phyloP scores from a whole-genome alignment of 2,888 invertebrate genomes.

The Cephus pulcher region DNA sequence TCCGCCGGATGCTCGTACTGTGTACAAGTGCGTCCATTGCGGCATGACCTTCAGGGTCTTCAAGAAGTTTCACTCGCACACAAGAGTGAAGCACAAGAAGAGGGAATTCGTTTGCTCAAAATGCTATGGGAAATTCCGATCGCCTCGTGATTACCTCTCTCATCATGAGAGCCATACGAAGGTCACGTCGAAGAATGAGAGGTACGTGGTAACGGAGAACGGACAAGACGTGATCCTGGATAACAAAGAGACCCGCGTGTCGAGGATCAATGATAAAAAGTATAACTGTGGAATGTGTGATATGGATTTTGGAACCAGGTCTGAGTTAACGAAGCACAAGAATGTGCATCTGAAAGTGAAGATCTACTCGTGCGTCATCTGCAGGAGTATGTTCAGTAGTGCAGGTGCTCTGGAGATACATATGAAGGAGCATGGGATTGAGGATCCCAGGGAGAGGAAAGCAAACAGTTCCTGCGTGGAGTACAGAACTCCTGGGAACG shows the following conservation, averaged over 20 bases:
- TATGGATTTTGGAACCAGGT: conserved; percentile 72
- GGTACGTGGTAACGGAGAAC: not conserved
- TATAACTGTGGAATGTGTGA: conserved; percentile 74
- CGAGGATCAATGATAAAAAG: conserved; percentile 15
- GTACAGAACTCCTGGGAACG: conserved; percentile 31
- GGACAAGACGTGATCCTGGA: conserved; percentile 10
- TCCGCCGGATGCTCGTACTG: conserved; percentile 43
- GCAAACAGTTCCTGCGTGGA: conserved; percentile 46
- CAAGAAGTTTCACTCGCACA: conserved; percentile 56
- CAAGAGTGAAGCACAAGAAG: conserved; percentile 47
- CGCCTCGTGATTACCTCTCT: conserved; percentile 68
- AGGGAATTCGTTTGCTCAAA: conserved; percentile 67
- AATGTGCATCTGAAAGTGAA: conserved; percentile 76
- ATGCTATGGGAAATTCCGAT: conserved; percentile 67
- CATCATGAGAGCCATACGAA: conserved; percentile 57
- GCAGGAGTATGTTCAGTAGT: conserved; percentile 73
- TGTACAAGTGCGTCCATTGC: conserved; percentile 56
- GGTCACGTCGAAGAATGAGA: not conserved
- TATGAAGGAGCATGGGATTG: conserved; percentile 60
- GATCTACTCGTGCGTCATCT: conserved; percentile 73
- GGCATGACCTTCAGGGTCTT: conserved; percentile 58
- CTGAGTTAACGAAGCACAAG: conserved; percentile 75
- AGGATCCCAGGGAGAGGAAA: conserved; percentile 42
- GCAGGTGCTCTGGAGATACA: conserved; percentile 67
- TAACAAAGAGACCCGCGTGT: conserved; percentile 29